Evolutionary conservation across 1,140 invertebrate species (phyloP).

Genomic region (Tetraneura akinire): DNA sequence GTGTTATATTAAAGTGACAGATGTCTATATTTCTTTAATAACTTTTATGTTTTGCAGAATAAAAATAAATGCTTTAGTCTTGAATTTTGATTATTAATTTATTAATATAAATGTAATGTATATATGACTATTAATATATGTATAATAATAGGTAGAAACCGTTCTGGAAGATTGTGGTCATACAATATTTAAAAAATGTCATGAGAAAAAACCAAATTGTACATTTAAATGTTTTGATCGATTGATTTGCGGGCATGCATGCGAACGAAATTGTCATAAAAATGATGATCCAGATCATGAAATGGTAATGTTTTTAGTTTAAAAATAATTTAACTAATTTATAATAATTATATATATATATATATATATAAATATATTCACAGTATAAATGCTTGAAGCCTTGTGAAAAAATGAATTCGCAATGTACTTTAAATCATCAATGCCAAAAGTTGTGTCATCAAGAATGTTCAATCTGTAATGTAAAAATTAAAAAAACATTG

Average conservation of each 20-base stretch:
- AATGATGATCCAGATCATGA: conserved; percentile 53
- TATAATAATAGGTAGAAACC: not conserved
- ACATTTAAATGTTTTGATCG: conserved; percentile 37
- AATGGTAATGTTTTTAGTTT: conserved; percentile 8
- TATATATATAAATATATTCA: not conserved
- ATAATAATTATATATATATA: too few species aligned
- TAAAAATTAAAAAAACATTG: not conserved
- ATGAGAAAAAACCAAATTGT: conserved; percentile 14
- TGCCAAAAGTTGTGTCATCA: conserved; percentile 62
- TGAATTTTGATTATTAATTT: too few species aligned
- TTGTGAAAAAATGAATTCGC: conserved; percentile 60
- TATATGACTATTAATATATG: not conserved
- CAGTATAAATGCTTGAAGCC: conserved; percentile 47
- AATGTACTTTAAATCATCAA: conserved; percentile 59
- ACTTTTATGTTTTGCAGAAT: too few species aligned
- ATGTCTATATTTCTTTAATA: too few species aligned
- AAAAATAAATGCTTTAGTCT: too few species aligned
- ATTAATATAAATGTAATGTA: too few species aligned
- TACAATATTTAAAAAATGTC: conserved; percentile 54
- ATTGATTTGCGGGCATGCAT: conserved; percentile 56
- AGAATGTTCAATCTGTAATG: conserved; percentile 57
- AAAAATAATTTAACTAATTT: too few species aligned
- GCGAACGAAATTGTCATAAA: conserved; percentile 53
- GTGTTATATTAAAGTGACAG: too few species aligned
- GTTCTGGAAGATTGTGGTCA: conserved; percentile 61